Conservation (phyloP, 2,797 vertebrate species). For the Sternotherus odoratus region DNA sequence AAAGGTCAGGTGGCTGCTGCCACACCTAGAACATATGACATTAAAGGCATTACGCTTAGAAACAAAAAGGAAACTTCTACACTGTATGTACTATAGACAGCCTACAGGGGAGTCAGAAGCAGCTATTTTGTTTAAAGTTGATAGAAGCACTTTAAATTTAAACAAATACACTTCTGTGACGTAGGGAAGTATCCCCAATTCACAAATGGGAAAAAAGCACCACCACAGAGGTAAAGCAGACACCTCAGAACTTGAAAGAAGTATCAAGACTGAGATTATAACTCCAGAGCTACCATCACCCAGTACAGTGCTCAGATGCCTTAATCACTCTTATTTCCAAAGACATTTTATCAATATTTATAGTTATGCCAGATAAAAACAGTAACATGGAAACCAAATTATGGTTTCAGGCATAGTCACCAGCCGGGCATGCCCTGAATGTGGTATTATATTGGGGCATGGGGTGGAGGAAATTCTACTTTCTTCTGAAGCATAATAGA, state of each 20-base stretch:
- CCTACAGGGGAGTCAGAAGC: neutral
- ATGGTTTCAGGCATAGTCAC: neutral
- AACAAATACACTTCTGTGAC: neutral
- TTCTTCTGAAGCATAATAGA: neutral
- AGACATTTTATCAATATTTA: neutral
- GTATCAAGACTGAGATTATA: neutral
- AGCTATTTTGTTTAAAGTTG: neutral
- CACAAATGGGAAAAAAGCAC: neutral
- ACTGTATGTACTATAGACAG: neutral
- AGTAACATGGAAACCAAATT: neutral
- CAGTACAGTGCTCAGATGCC: neutral
- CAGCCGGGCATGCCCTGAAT: neutral
- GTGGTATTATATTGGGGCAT: neutral
- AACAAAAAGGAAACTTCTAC: conserved; percentile 19
- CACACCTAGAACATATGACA: neutral
- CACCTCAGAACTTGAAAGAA: neutral
- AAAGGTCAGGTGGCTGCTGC: neutral
- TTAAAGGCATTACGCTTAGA: neutral
- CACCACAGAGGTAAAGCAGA: conserved; percentile 6
- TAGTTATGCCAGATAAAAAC: neutral
- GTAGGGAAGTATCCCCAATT: neutral
- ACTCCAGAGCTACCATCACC: neutral
- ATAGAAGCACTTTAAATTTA: neutral
- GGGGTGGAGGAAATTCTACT: neutral
- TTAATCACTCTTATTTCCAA: neutral